Evolutionary conservation across 2,113 vertebrate genomes (phyloP), one percentile per base, ranked within the genome.

Genomic region (Falcunculus frontatus): DNA sequence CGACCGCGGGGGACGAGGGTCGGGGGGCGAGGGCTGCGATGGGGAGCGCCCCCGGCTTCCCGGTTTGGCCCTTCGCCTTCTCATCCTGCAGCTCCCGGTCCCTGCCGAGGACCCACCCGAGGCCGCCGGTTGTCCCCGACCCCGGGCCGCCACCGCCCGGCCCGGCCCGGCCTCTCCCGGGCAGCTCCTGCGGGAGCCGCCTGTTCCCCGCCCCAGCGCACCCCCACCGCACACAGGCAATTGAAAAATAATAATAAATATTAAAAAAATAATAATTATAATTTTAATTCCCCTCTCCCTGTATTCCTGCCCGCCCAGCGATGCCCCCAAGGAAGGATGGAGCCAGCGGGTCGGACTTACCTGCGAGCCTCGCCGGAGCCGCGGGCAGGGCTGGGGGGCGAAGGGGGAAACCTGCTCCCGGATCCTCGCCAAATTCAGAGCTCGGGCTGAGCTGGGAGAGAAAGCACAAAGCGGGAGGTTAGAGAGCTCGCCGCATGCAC

Each of bases 401-500:
- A 59, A 60, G 87, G 79, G 80, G 46, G 76, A 86, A 85, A 84
- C 60, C 94, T 30, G 87, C 92, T 56, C 90, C 93, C 91, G 79
- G 94, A 90, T 97, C 96, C 93, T 96, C 87, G 44, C 94, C 97
- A 95, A 95, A 94, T 89, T 94, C 95, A 35, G 92, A 75, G 94
- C 70, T 93, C 42, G 95, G 96, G 89, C 65, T 96, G 93, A 92
- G 97, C 98, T 97, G 91, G 69, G 96, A 95, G 97, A 98, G 97
- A 98, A 97, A 98, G 46, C 95, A 97, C 85, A 98, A 95, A 98
- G 93, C 83, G 97, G 89, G 76, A 93, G 84, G 97, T 98, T 98
- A 98, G 96, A 97, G 93, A 95, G 68, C 96, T 96, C 78, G 89
- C 74, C 82, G 91, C 97, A 95, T 93, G 97, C 93, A 94, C 93